phyloP scores from a whole-genome alignment of 2,797 vertebrate genomes.

The Oreochromis mossambicus region DNA sequence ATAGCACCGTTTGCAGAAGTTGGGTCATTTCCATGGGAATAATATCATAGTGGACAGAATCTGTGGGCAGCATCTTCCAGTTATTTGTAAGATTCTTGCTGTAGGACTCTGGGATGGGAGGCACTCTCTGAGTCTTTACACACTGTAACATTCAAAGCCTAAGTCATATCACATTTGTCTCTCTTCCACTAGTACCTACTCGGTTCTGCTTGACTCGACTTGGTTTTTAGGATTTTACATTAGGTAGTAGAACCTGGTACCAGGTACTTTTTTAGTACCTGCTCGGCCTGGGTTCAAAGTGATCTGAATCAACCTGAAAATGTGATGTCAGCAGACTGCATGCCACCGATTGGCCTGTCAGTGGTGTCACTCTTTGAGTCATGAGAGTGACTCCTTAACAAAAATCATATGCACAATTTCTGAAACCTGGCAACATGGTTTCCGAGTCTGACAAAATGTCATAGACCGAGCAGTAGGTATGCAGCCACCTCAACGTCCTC shows the following conservation, averaged over 20 bases:
- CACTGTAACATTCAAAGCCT: not conserved
- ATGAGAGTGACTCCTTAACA: not conserved
- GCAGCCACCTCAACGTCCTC: not conserved
- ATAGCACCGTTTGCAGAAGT: not conserved
- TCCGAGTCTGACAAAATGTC: not conserved
- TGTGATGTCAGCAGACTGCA: not conserved
- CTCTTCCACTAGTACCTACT: not conserved
- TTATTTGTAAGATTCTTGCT: not conserved
- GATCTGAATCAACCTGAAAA: not conserved
- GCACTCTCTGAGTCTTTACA: not conserved
- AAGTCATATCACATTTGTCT: not conserved
- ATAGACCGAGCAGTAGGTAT: not conserved
- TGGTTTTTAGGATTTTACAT: not conserved
- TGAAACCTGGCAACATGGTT: not conserved
- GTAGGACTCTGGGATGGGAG: not conserved
- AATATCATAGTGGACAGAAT: not conserved
- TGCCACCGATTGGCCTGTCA: not conserved
- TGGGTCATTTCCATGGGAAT: not conserved
- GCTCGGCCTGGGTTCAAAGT: not conserved
- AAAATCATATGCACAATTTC: not conserved
- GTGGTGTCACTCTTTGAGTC: not conserved
- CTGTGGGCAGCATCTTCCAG: not conserved
- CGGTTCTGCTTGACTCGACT: not conserved
- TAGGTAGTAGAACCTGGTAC: not conserved
- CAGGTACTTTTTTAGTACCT: not conserved